These are phyloP conservation scores for Deilephila porcellus DNA, from an alignment of 2,888 invertebrate genomes.

Conservation along the genomic window DNA sequence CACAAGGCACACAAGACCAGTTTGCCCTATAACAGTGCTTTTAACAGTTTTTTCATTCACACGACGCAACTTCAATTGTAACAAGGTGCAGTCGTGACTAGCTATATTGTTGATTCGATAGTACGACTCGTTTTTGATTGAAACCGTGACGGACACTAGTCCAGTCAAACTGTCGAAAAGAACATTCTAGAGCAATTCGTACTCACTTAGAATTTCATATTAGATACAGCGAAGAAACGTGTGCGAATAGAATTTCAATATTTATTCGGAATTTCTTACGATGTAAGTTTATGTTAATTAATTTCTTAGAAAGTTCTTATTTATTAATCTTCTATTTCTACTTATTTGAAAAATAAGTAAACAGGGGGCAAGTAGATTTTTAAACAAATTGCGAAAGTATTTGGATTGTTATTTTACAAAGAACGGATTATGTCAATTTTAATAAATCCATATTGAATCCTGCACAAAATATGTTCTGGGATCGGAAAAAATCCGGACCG, in stretches of 20 bases:
- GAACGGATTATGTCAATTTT: too few species aligned
- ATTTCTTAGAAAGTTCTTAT: background rate
- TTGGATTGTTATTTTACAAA: too few species aligned
- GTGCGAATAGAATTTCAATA: background rate
- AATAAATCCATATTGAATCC: too few species aligned
- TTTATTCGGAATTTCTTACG: background rate
- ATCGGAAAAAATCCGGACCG: too few species aligned
- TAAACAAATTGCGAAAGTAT: too few species aligned
- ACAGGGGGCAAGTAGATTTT: too few species aligned
- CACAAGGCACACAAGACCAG: too few species aligned
- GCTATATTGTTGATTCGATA: background rate
- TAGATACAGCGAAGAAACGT: background rate
- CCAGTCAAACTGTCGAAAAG: conserved; percentile 4
- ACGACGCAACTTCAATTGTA: background rate
- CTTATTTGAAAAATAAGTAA: too few species aligned
- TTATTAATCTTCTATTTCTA: too few species aligned
- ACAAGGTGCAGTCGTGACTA: background rate
- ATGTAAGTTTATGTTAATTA: background rate
- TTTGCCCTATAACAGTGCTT: too few species aligned
- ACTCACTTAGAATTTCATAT: background rate
- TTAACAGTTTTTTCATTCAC: too few species aligned
- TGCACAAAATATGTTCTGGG: too few species aligned
- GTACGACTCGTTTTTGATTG: background rate
- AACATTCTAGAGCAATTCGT: conserved; percentile 1
- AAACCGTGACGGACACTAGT: background rate